Base-by-base conservation (phyloP, 2,888 invertebrate genomes). In the Oligia fasciuncula region DNA sequence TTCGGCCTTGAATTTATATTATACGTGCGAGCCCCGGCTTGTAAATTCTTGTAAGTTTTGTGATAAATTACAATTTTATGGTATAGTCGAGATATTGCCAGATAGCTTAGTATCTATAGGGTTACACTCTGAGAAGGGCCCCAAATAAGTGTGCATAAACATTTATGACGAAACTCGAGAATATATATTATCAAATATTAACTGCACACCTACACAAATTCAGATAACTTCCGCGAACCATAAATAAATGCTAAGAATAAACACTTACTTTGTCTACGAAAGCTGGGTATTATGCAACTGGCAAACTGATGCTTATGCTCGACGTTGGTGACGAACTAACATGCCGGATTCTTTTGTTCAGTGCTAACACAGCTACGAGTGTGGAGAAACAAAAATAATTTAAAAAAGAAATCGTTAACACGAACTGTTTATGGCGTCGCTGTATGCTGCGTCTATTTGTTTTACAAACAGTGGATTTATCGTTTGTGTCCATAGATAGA, bases 311-410 rank as follows among this genome's bases (percentile, higher is more conserved):
- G 81, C 67, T 71, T 83, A 88, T 80, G 88, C 89, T 89, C 80
- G 86, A 86, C 85, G 85, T 80, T 85, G 90, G 80, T 77, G 87
- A 83, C 57, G 88, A 85, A 88, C 90, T 91, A 92, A 85, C 86
- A 85, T 90, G 85, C 83, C 81, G 85, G 83, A 74, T 81, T 85
- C 91, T 65, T 91, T 93, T 94, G 95, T 97, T 97, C 91, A 97
- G 97, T 93, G 95, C 94, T 94, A 97, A 95, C 94, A 97, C 97
- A 93, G 97, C 97, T 97, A 97, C 91, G 87, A 85, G 88, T 81
- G 87, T 87, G 92, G 83, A 92, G 85, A 92, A 94, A 93, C 90
- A 92, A 93, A 93, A 91, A 90, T 90, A 92, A 92, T 66, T 88
- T 82, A 89, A 91, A 88, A 88, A 89, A 91, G 81, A 88, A 83